phyloP scores from a whole-genome alignment of 2,888 invertebrate genomes.

The Xylota segnis region DNA sequence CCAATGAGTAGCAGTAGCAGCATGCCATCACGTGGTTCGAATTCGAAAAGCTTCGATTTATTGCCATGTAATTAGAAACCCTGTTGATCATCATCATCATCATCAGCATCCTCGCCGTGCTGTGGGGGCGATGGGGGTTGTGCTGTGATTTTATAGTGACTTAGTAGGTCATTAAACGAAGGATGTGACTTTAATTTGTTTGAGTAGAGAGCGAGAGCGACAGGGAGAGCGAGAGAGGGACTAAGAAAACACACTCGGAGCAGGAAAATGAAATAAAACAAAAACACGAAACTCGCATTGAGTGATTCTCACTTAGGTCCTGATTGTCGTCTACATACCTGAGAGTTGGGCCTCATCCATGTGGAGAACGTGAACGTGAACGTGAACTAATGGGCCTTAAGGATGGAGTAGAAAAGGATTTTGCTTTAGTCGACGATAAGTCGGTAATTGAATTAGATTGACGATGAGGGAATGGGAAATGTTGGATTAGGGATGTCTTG shows the following conservation, averaged over 20 bases:
- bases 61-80: constrained; percentile 74
- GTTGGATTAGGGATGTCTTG: neutral
- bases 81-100: constrained; percentile 66
- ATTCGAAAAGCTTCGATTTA: constrained; percentile 75
- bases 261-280: neutral
- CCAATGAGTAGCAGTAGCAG: constrained; percentile 52
- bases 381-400: constrained; percentile 53
- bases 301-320: constrained; percentile 43
- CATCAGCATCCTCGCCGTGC: no score
- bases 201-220: constrained; percentile 64
- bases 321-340: constrained; percentile 6
- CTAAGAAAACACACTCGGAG: constrained; percentile 44
- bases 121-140: neutral
- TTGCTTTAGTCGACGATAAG: constrained; percentile 46
- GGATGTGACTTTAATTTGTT: constrained; percentile 74
- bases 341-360: neutral
- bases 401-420: constrained; percentile 42
- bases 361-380: constrained; percentile 2
- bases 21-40: constrained; percentile 73
- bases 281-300: constrained; percentile 27
- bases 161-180: constrained; percentile 69
- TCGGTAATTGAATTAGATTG: constrained; percentile 62
- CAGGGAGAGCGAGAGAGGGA: no score
- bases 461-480: constrained; percentile 30
- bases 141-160: constrained; percentile 72